Conservation (phyloP, 2,113 vertebrate genomes). For the Notiomystis cincta region DNA sequence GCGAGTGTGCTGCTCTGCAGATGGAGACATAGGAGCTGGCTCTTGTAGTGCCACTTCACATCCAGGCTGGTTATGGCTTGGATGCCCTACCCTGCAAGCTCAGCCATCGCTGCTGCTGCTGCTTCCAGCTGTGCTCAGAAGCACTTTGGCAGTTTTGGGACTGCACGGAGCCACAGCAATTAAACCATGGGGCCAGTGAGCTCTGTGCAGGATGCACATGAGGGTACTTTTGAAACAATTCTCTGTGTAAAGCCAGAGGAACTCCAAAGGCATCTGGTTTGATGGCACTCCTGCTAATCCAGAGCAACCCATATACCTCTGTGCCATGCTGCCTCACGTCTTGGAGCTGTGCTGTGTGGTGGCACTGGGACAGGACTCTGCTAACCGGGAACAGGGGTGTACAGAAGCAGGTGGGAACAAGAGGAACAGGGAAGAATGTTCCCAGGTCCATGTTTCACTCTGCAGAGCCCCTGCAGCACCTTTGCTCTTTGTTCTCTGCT, state of each 20-base stretch:
- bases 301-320: neutral
- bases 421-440: neutral
- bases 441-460: neutral
- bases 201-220: neutral
- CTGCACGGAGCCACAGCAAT: neutral
- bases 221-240: neutral
- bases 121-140: neutral
- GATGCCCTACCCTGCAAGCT: neutral
- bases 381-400: neutral
- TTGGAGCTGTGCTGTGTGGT: neutral
- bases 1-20: neutral
- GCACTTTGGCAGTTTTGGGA: neutral
- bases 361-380: neutral
- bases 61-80: neutral
- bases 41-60: neutral
- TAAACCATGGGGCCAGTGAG: neutral
- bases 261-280: neutral
- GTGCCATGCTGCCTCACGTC: neutral
- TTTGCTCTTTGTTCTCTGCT: neutral
- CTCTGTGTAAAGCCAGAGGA: neutral
- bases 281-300: neutral
- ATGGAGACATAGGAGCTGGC: neutral
- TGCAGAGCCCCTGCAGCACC: neutral
- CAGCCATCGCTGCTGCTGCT: neutral
- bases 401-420: neutral